Percentiles rank a stretch among this genome's conserved stretches.
These are phyloP conservation scores for Drosophila hawaiiensis DNA, from an alignment of 2,888 invertebrate species.

Conservation along the genomic window DNA sequence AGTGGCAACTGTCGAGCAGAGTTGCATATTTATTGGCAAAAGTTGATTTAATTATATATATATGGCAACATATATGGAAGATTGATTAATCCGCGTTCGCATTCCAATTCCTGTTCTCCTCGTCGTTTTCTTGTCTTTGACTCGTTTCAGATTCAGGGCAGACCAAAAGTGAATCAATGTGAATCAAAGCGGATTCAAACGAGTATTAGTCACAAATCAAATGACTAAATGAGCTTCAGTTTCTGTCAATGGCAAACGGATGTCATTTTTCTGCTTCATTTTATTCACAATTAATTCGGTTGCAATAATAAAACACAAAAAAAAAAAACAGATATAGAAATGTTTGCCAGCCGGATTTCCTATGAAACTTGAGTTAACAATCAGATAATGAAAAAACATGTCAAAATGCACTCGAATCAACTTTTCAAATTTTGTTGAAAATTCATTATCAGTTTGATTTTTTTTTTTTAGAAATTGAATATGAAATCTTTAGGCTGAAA, in stretches of 20 bases:
- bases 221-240: constrained; percentile 47
- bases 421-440: constrained; percentile 1
- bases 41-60: neutral
- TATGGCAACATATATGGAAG: neutral
- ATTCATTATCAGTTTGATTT: neutral
- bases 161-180: constrained; percentile 35
- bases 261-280: constrained; percentile 49
- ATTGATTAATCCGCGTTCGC: constrained; percentile 32
- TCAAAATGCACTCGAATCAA: constrained; percentile 2
- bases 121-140: constrained; percentile 34
- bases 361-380: constrained; percentile 1
- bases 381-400: constrained; percentile 9
- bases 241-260: constrained; percentile 61
- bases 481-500: constrained; percentile 5
- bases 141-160: constrained; percentile 71
- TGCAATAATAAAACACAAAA: neutral
- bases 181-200: constrained; percentile 35
- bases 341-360: constrained; percentile 13
- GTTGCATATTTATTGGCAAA: neutral
- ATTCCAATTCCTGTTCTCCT: constrained; percentile 47
- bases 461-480: neutral
- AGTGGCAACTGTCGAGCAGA: neutral
- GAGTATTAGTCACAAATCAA: constrained; percentile 48
- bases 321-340: constrained; percentile 2
- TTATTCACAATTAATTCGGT: constrained; percentile 31